These are phyloP conservation scores for Dicrostonyx torquatus DNA, from an alignment of 2,797 vertebrate species.

Conservation along the genomic window DNA sequence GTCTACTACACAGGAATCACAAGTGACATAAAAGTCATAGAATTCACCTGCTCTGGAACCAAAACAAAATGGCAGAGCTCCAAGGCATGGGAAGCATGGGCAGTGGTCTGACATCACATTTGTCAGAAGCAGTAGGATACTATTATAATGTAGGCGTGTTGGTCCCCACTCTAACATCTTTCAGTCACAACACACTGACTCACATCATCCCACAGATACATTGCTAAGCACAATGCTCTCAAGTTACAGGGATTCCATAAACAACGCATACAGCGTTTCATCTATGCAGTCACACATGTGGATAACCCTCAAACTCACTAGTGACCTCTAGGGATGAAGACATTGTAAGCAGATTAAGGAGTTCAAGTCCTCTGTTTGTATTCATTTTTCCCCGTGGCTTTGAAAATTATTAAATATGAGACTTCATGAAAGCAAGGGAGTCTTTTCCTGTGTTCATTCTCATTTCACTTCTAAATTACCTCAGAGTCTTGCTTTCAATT, in stretches of 20 bases:
- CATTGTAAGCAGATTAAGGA: slow-evolving; percentile 21
- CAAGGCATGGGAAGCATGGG: background rate
- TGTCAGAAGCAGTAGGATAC: background rate
- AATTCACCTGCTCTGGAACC: background rate
- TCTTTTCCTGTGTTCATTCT: background rate
- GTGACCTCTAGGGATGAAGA: background rate
- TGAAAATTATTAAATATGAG: slow-evolving; percentile 33
- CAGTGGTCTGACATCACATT: background rate
- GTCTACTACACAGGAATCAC: background rate
- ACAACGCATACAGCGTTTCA: background rate
- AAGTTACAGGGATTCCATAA: background rate
- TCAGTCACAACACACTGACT: background rate
- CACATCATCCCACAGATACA: background rate
- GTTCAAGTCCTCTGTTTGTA: background rate
- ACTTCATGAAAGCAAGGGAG: slow-evolving; percentile 11
- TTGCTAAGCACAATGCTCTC: background rate
- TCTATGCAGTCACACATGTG: background rate
- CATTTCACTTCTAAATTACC: slow-evolving; percentile 38
- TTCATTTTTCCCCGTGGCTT: slow-evolving; percentile 47
- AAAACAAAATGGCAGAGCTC: background rate
- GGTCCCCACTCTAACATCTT: background rate
- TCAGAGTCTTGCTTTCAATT: background rate
- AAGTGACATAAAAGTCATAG: background rate
- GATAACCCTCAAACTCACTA: slow-evolving; percentile 3
- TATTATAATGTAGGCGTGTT: slow-evolving; percentile 21